These are phyloP conservation scores for Cryptocephalus primarius DNA, from an alignment of 2,888 invertebrate species.

Conservation along the genomic window DNA sequence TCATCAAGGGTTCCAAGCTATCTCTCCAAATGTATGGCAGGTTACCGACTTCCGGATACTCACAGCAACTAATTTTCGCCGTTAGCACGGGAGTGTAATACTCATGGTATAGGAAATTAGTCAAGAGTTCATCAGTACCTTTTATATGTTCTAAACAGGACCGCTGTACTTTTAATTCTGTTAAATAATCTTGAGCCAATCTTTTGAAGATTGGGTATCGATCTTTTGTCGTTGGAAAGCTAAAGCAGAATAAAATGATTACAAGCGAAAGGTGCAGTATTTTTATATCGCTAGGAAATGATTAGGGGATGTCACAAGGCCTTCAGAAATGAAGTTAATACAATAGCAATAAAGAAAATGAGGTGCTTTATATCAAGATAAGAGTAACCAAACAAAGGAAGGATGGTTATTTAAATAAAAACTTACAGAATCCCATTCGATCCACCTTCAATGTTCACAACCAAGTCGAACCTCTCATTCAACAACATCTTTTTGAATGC, in stretches of 20 bases:
- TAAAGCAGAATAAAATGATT: slow-evolving; percentile 12
- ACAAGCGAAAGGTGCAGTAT: neutral
- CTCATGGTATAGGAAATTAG: slow-evolving; percentile 49
- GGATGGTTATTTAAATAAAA: neutral
- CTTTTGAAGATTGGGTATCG: slow-evolving; percentile 36
- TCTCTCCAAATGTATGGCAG: slow-evolving; percentile 65
- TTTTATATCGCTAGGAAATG: too few species aligned
- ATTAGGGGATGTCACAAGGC: too few species aligned
- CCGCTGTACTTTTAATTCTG: slow-evolving; percentile 35
- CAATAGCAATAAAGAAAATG: too few species aligned
- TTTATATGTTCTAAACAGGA: slow-evolving; percentile 29
- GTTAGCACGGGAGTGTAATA: slow-evolving; percentile 58
- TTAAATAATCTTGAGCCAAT: slow-evolving; percentile 40
- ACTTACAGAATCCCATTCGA: slow-evolving; percentile 48
- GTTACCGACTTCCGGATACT: slow-evolving; percentile 57
- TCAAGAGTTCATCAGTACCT: slow-evolving; percentile 40
- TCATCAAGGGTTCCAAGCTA: slow-evolving; percentile 52
- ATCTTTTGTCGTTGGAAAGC: slow-evolving; percentile 27
- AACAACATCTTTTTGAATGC: slow-evolving; percentile 55
- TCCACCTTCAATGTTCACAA: slow-evolving; percentile 66
- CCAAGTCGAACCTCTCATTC: slow-evolving; percentile 56
- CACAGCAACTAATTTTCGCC: slow-evolving; percentile 70
- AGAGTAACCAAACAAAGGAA: too few species aligned
- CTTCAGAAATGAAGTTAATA: neutral
- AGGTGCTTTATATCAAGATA: too few species aligned